Base-by-base conservation (phyloP, 2,797 vertebrate genomes). In the Enteromius treurensis region DNA sequence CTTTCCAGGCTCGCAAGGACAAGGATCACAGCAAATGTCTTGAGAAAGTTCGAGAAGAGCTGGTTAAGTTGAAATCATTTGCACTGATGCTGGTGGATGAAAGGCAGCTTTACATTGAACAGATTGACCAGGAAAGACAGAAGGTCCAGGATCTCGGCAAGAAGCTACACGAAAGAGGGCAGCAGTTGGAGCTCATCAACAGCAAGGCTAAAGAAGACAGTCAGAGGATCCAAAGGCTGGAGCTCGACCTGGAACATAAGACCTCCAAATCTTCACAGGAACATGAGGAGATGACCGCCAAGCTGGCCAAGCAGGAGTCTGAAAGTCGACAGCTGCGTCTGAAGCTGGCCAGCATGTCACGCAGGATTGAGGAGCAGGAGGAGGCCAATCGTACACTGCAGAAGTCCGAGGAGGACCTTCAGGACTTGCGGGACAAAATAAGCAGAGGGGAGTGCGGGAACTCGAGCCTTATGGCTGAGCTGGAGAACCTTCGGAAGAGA, bases 71-170 rank as follows among this genome's bases (percentile, higher is more conserved):
- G 17, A 97, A 97, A 91, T 98, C 97, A 47, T 98, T 99, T 83
- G 95, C 97, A 82, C 96, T 99, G 90, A 97, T 98, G 97, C 91
- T 99, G 92, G 96, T 98, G 82, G 98, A 99, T 75, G 97, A 99
- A 90, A 95, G 96, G 87, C 97, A 99, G 92, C 95, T 96, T 89
- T 96, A 98, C 86, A 93, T 96, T 3, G 96, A 99, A 86, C 96
- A 98, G 88, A 96, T 99, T 1, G 95, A 96, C 84, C 95, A 96
- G 76, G 97, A 98, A 89, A 95, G 91, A 85, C 97, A 97, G 91
- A 98, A 96, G 90, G 91, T 98, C 84, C 96, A 96, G 89, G 96
- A 98, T 6, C 94, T 98, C 68, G 93, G 87, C 65, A 95, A 96
- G 88, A 97, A 95, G 87, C 91, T 99, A 60, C 96, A 95, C 88